Percentiles rank a stretch among this genome's conserved stretches.
phyloP scores from a whole-genome alignment of 2,113 vertebrate genomes.

The Tor tambroides region DNA sequence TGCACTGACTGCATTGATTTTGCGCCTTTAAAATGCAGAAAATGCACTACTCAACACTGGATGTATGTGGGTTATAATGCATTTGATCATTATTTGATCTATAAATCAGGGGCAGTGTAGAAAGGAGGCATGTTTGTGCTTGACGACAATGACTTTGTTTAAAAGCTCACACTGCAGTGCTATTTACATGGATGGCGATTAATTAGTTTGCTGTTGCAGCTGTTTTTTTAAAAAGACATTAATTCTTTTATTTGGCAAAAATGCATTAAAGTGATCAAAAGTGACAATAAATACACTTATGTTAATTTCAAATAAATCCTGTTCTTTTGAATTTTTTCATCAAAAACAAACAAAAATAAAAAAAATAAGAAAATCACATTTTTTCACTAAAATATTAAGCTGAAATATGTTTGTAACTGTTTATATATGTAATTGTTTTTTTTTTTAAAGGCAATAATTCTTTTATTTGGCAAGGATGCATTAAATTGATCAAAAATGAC shows the following conservation, averaged over 20 bases:
- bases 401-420: no score
- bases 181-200: background rate
- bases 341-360: background rate
- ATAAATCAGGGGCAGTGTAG: background rate
- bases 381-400: no score
- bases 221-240: background rate
- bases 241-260: background rate
- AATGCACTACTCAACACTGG: background rate
- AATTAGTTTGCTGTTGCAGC: no score
- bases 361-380: background rate
- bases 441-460: background rate
- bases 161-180: background rate
- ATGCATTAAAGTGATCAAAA: background rate
- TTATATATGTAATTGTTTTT: no score
- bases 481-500: background rate
- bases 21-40: background rate
- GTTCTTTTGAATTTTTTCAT: background rate
- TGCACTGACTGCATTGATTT: background rate
- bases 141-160: background rate
- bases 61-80: background rate
- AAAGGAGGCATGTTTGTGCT: background rate
- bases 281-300: background rate
- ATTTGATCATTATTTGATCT: background rate
- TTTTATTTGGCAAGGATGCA: background rate
- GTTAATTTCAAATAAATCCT: background rate